phyloP scores from a whole-genome alignment of 2,113 vertebrate species.

The Calyptomena viridis region DNA sequence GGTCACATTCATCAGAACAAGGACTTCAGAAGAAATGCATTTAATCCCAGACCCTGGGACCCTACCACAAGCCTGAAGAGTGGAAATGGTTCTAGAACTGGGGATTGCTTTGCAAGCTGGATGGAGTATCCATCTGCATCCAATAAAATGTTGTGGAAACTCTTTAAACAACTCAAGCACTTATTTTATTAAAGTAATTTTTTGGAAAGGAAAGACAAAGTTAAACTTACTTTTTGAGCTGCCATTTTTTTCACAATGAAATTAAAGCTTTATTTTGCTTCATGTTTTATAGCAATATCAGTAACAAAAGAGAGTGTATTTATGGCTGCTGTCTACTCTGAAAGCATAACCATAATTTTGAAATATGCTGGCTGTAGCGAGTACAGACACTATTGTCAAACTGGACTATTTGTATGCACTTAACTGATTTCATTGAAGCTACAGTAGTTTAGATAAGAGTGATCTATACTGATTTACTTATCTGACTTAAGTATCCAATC shows the following conservation, averaged over 20 bases:
- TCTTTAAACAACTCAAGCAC: background rate
- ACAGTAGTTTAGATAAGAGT: background rate
- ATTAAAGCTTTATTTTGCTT: background rate
- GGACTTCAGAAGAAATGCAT: background rate
- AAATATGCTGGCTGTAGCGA: background rate
- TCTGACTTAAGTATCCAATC: background rate
- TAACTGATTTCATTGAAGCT: background rate
- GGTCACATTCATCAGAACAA: background rate
- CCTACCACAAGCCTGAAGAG: background rate
- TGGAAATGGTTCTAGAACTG: background rate
- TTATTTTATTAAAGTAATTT: background rate
- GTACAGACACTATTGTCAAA: background rate
- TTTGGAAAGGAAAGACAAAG: background rate
- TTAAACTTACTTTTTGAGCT: background rate
- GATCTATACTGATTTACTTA: constrained; percentile 30
- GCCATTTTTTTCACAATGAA: background rate
- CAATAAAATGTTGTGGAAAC: background rate
- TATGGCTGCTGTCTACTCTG: background rate
- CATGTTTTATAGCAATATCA: background rate
- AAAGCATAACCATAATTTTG: background rate
- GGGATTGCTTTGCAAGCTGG: background rate
- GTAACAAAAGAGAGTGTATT: background rate
- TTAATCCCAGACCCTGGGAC: background rate
- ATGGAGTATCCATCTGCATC: background rate
- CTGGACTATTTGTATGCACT: background rate